Base-by-base conservation (phyloP, 2,113 vertebrate genomes). In the Ictalurus furcatus region DNA sequence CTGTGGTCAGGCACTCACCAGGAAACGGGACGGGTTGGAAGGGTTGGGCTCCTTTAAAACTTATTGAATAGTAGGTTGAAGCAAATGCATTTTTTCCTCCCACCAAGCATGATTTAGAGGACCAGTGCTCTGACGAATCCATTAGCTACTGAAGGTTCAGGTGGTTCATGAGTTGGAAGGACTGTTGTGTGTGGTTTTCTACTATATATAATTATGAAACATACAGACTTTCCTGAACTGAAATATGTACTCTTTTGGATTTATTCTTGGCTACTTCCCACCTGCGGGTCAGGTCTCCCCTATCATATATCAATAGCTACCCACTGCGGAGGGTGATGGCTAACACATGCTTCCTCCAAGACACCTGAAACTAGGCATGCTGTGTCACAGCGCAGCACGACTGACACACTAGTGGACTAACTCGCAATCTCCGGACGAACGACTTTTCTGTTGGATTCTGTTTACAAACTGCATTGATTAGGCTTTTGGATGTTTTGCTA, bases 1-100 rank as follows among this genome's bases (percentile, higher is more conserved):
- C 85, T 40, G 85, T 40, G 71, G 54, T 61, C 54, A 40, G 56
- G 85, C 37, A 76, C 34, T 78, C 52, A 78, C 34, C 34, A 86
- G 30, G 37, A 52, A n/a, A 79, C 61, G 8, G 30, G 4, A 19
- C 13, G 14, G 23, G 40, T 40, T 40, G 37, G 4, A n/a, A 25
- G 40, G 59, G 40, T 54, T 80, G 80, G 17, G 52, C 11, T 59
- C 17, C 8, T 37, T 58, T 59, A 58, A 34, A 58, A 82, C 79
- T 82, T 84, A 25, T 37, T 16, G 13, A 25, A 63, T 84, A 9
- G 30, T 37, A 21, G 52, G 8, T 71, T 54, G n/a, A 85, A 56
- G 84, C 37, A 67, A 48, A 69, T 25, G 30, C 17, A 48, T 48
- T 56, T 56, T 85, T 28, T 40, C 21, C 14, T 48, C 37, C 14